Evolutionary conservation across 2,888 invertebrate species (phyloP), one percentile per base, ranked within the genome.

Genomic region (Griposia aprilina): DNA sequence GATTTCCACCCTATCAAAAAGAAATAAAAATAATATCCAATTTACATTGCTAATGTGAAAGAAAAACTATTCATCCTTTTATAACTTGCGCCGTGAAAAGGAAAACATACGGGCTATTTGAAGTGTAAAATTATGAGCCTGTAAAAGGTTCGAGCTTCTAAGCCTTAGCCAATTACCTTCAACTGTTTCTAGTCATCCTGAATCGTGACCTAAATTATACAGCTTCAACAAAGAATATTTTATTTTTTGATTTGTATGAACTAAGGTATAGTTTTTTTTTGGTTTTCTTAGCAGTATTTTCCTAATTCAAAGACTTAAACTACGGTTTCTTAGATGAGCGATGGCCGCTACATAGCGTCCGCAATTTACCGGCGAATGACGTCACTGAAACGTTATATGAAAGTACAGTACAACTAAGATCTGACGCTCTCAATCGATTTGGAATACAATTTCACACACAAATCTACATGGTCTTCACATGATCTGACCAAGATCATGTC

Each of bases 91-190:
- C 83, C 87, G 15, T 48, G 11, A 3, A 45, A 72, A 81, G 36
- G 41, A 85, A 86, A 79, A 80, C 74, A 78, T 41, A 75, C 50
- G 45, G 36, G 17, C 77, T 68, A 74, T 68, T 85, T 50, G 52
- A 86, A 86, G 88, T 88, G 88, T 88, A 85, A 90, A 90, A 86
- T 90, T 90, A 91, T 90, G 87, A 85, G 82, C 48, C 86, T 86
- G 85, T 86, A 87, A 87, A 85, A 83, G 88, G 84, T 74, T 69
- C 77, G 86, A 60, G 55, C 36, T n/a, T 74, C n/a, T 10, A 50
- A 79, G 87, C 88, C n/a, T 30, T 48, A 81, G 88, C 88, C 89
- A 90, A 90, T 91, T 90, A 91, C 85, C 83, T 84, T 74, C 77
- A 81, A 74, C 70, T 74, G 81, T 85, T 82, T 82, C 83, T 85